Conservation (phyloP, 2,888 invertebrate species). For the Portevinia maculata region DNA sequence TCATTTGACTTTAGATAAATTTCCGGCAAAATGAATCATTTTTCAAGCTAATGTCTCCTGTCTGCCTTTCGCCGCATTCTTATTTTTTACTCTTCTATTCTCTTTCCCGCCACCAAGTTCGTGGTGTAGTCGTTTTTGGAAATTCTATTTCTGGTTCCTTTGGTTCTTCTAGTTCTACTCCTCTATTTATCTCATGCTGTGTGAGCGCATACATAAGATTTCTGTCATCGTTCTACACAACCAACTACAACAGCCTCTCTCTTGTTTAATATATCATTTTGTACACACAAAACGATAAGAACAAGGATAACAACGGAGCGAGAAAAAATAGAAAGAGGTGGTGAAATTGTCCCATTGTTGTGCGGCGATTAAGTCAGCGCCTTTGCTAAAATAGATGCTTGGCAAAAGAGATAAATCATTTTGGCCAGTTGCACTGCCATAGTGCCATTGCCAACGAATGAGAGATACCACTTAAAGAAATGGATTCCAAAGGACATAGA, state of each 20-base stretch:
- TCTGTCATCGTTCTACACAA: constrained; percentile 67
- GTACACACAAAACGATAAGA: constrained; percentile 68
- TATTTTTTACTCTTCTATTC: constrained; percentile 48
- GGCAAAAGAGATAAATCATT: constrained; percentile 67
- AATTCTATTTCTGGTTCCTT: constrained; percentile 33
- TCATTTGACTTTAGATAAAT: constrained; percentile 72
- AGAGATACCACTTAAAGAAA: constrained; percentile 46
- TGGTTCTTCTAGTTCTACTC: neutral
- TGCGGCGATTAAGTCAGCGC: constrained; percentile 72
- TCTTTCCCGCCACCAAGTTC: neutral
- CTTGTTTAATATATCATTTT: constrained; percentile 71
- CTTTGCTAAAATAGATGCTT: constrained; percentile 59
- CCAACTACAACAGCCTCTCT: constrained; percentile 61
- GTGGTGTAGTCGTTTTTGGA: constrained; percentile 35
- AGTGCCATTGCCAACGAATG: neutral
- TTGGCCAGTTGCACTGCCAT: constrained; percentile 61
- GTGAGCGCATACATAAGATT: constrained; percentile 67
- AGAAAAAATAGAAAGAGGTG: constrained; percentile 43
- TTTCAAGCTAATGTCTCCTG: constrained; percentile 71
- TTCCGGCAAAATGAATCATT: constrained; percentile 70
- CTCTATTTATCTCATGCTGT: constrained; percentile 31
- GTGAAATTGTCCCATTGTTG: constrained; percentile 71
- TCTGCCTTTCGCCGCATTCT: constrained; percentile 68
- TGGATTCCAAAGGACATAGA: constrained; percentile 15
- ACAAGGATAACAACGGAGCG: constrained; percentile 62